Evolutionary conservation across 2,113 vertebrate species (phyloP), one percentile per base, ranked within the genome.

Genomic region (Collichthys lucidus): DNA sequence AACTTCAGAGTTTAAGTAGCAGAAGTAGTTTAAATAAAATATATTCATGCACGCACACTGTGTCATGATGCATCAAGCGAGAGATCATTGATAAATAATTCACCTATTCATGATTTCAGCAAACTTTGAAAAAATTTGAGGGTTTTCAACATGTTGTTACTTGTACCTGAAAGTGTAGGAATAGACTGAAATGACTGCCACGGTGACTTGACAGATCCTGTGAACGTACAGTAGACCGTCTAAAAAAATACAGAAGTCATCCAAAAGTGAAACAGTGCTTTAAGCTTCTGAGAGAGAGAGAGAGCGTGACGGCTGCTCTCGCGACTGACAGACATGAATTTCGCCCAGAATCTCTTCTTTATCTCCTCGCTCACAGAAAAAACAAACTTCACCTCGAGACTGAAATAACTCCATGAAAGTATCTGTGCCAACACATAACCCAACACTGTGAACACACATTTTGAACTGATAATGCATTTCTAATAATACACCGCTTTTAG

Each of bases 201-300:
- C 52, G 35, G 14, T 16, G 14, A 31, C 52, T 35, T 59, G 69
- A 62, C 56, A 52, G 57, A 49, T 50, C 5, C 24, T 47, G 44
- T 74, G 53, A 53, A 55, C 20, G 47, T 24, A 14, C n/a, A n/a
- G n/a, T n/a, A 14, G 59, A 63, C 44, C 14, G 11, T 60, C 65
- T 53, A 35, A 65, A 75, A 66, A 66, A 59, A 17, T 46, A 70
- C 59, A 65, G 16, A 69, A 69, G 79, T 60, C 79, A 57, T 63
- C 22, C 42, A 35, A 40, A 64, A 78, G 69, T 74, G 50, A 86
- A 63, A 74, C 57, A 74, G 24, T 1, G 52, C 57, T 82, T 11
- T 59, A 10, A 74, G 83, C 56, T 60, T 56, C 2, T 9, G 29
- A 44, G 56, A 14, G 61, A 26, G n/a, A n/a, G n/a, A n/a, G 26